Evolutionary conservation across 1,140 invertebrate species (phyloP), one percentile per base, ranked within the genome.

Genomic region (Trichomalopsis sarcophagae): DNA sequence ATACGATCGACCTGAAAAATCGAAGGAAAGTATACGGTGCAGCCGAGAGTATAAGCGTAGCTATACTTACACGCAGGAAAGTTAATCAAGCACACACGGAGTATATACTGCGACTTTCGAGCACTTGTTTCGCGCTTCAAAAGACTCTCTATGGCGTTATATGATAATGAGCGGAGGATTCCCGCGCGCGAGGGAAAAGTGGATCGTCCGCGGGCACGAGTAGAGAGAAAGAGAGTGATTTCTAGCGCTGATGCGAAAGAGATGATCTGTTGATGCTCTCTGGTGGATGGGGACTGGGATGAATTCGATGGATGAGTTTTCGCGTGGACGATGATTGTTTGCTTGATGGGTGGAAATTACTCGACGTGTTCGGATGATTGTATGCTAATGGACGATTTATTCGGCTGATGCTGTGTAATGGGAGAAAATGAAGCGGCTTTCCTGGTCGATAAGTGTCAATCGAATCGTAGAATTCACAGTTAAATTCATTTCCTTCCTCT

Each of bases 1-100:
- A 62, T 40, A 36, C 33, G 33, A n/a, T 77, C 44, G 75, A 77
- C 75, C 75, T 77, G 44, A 77, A 77, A 77, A 77, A 77, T 77
- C 44, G 9, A 9, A 77, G n/a, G 75, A 77, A 77, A 77, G 75
- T 77, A 50, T 17, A 47, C 6, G 55, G 6, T 17, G 55, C 55
- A 9, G 14, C 0, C 0, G 21, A 62, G 6, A 62, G 55, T 6
- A 36, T n/a, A n/a, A 62, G 55, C 7, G 21, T 62, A 27, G 27
- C 27, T 27, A 50, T 30, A 27, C 11, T 44, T 30, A 27, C 11
- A 75, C 36, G 73, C 21, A 50, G 0, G 75, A 77, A 77, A 77
- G 75, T 77, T 77, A 77, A 77, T 77, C 75, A 50, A 50, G 44
- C 75, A 21, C 75, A 21, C 7, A 50, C 27, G 2, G n/a, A 50